Conservation (phyloP, 2,797 vertebrate species). For the Hydrocynus forskahlii region DNA sequence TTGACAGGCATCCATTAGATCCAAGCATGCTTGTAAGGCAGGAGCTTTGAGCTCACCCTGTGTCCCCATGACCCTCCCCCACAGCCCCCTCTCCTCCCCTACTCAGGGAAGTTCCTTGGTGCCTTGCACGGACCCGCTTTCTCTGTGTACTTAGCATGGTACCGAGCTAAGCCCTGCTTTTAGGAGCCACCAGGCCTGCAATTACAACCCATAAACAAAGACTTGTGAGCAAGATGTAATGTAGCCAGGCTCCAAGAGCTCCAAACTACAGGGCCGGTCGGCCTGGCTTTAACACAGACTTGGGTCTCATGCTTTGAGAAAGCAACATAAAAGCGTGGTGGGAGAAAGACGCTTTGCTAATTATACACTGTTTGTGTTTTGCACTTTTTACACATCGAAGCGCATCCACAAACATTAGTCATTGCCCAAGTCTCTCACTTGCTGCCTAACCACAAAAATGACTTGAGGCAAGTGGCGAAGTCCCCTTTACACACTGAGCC, state of each 20-base stretch:
- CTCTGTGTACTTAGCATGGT: slow-evolving; percentile 59
- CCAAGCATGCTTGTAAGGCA: slow-evolving; percentile 63
- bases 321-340: slow-evolving; percentile 62
- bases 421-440: slow-evolving; percentile 36
- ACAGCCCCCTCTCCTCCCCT: background rate
- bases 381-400: slow-evolving; percentile 40
- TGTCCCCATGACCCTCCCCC: slow-evolving; percentile 36
- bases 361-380: slow-evolving; percentile 54
- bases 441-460: slow-evolving; percentile 33
- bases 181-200: slow-evolving; percentile 71
- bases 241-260: slow-evolving; percentile 65
- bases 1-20: slow-evolving; percentile 52
- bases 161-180: slow-evolving; percentile 68
- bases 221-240: slow-evolving; percentile 65
- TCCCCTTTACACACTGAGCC: background rate
- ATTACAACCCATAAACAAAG: slow-evolving; percentile 76
- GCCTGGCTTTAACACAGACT: slow-evolving; percentile 55
- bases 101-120: slow-evolving; percentile 49
- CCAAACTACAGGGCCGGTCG: slow-evolving; percentile 73
- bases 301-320: slow-evolving; percentile 58
- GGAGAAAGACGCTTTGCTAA: slow-evolving; percentile 54
- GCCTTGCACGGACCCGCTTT: slow-evolving; percentile 57
- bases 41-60: slow-evolving; percentile 48
- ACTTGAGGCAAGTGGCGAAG: slow-evolving; percentile 20
- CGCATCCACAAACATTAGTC: slow-evolving; percentile 50